Evolutionary conservation across 2,113 vertebrate genomes (phyloP).

Genomic region (Anhinga rufa): DNA sequence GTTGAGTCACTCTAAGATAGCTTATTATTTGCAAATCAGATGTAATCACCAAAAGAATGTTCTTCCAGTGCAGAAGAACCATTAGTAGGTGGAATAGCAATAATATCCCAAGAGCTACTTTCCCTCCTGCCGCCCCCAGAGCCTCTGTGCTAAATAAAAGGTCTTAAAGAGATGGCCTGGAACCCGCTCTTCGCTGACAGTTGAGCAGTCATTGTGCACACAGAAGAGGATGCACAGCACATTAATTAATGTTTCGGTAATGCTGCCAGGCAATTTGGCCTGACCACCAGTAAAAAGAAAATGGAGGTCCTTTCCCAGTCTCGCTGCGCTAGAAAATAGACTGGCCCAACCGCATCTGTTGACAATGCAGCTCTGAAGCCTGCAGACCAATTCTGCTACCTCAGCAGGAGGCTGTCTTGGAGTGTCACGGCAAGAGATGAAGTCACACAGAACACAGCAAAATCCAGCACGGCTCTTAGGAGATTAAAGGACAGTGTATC

Average conservation of each 20-base stretch:
- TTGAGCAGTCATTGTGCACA: not conserved
- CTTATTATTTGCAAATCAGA: not conserved
- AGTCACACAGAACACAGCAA: not conserved
- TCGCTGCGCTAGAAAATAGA: not conserved
- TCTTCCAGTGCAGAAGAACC: not conserved
- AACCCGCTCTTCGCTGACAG: not conserved
- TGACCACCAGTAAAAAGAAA: not conserved
- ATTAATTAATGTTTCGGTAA: not conserved
- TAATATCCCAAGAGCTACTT: not conserved
- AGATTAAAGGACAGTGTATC: not conserved
- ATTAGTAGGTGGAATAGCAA: not conserved
- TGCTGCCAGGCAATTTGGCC: not conserved
- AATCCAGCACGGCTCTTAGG: not conserved
- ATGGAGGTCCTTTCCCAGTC: not conserved
- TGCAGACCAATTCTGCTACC: not conserved
- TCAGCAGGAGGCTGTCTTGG: not conserved
- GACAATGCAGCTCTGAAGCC: not conserved
- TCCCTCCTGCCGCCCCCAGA: not conserved
- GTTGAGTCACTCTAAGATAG: not conserved
- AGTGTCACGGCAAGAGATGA: not conserved
- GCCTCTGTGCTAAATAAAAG: not conserved
- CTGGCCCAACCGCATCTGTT: rapidly evolving
- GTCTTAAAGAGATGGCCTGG: not conserved
- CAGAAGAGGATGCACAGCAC: not conserved
- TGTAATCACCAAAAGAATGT: not conserved